Conservation (phyloP, 2,888 invertebrate genomes). For the Galeopsomyia nigrocyanea region DNA sequence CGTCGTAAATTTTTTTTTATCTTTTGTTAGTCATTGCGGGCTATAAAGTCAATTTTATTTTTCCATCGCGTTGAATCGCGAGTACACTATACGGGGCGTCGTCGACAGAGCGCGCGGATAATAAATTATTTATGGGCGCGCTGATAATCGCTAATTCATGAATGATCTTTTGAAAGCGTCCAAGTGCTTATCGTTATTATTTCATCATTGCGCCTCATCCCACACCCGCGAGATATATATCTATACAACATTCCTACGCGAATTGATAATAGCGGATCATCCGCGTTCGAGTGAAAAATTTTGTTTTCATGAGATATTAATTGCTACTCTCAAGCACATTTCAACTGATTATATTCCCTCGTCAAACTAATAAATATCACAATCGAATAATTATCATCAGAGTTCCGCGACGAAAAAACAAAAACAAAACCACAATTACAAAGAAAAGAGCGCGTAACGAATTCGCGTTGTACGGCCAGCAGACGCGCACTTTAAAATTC, state of each 20-base stretch:
- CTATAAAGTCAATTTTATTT: constrained; percentile 26
- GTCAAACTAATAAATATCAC: too few species aligned
- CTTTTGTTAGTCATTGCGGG: constrained; percentile 28
- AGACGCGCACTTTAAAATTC: constrained; percentile 38
- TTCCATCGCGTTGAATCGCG: not conserved
- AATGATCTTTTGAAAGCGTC: not conserved
- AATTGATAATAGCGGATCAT: too few species aligned
- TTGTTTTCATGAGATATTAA: constrained; percentile 5
- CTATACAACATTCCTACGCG: too few species aligned
- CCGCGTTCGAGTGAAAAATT: not conserved
- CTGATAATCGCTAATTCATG: not conserved
- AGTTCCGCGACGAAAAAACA: too few species aligned
- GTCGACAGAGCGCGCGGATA: not conserved
- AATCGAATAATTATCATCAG: too few species aligned
- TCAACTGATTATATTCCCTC: not conserved
- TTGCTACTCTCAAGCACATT: not conserved
- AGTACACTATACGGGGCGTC: too few species aligned
- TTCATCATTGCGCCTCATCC: too few species aligned
- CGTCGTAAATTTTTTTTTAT: constrained; percentile 28
- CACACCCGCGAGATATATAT: too few species aligned
- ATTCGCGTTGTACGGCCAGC: not conserved
- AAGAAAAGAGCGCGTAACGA: not conserved
- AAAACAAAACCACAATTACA: too few species aligned
- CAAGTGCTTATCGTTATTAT: too few species aligned
- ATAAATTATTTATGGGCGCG: not conserved